Conservation (phyloP, 2,888 invertebrate species). For the Ectemnius continuus region DNA sequence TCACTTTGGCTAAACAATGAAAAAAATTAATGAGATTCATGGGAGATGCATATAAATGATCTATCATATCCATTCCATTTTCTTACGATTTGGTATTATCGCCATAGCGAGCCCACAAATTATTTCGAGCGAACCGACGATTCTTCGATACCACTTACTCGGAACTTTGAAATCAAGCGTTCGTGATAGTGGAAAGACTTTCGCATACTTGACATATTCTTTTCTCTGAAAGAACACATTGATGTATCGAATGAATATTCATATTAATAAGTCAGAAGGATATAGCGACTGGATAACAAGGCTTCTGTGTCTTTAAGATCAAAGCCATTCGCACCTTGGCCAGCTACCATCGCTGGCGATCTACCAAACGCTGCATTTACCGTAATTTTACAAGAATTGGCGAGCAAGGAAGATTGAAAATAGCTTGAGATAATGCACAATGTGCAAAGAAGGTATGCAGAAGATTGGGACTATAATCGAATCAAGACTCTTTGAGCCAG, state of each 20-base stretch:
- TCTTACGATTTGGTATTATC: conserved; percentile 89
- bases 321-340: conserved; percentile 26
- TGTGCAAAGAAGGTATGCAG: conserved; percentile 4
- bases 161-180: conserved; percentile 91
- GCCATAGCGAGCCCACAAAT: conserved; percentile 91
- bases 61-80: conserved; percentile 6
- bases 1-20: conserved; percentile 88
- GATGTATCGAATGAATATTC: background rate
- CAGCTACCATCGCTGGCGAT: conserved; percentile 36
- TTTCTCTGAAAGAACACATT: conserved; percentile 85
- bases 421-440: conserved; percentile 28
- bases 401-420: conserved; percentile 38
- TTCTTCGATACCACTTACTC: conserved; percentile 94
- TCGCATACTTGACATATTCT: conserved; percentile 97
- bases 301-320: background rate
- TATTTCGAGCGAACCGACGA: conserved; percentile 91
- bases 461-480: too few species aligned
- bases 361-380: conserved; percentile 40
- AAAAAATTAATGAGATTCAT: background rate
- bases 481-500: too few species aligned
- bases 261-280: background rate
- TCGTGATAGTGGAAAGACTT: conserved; percentile 92
- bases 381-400: conserved; percentile 40
- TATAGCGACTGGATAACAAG: background rate
- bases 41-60: conserved; percentile 27